A percentile compares a stretch with the other conserved stretches of the same genome.
Evolutionary conservation across 2,113 vertebrate species (phyloP).

Genomic region (Eulacestoma nigropectus): DNA sequence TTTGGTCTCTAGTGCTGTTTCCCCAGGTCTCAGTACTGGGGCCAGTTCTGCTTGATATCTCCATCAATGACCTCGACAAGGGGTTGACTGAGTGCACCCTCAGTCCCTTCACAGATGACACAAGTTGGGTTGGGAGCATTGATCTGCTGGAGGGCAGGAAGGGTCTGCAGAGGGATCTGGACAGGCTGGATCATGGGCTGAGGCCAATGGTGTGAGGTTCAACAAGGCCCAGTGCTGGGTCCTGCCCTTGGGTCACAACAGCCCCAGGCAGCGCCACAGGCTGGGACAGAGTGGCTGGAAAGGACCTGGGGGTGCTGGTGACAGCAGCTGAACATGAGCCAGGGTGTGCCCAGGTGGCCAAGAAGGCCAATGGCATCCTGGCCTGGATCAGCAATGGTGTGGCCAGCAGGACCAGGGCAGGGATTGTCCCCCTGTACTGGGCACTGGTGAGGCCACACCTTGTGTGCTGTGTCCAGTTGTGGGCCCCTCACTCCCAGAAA

Average conservation of each 20-base stretch:
- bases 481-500: not conserved
- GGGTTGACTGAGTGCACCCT: too few relatives aligned
- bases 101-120: not conserved
- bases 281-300: not conserved
- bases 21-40: not conserved
- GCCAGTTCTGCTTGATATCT: not conserved
- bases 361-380: not conserved
- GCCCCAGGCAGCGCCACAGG: not conserved
- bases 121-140: fast-evolving
- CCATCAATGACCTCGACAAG: not conserved
- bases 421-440: not conserved
- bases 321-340: not conserved
- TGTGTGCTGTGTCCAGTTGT: not conserved
- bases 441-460: not conserved
- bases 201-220: not conserved
- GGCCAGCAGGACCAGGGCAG: not conserved
- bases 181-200: not conserved
- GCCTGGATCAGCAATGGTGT: not conserved
- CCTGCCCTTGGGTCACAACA: not conserved
- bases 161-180: not conserved
- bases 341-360: not conserved
- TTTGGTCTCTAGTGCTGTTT: not conserved
- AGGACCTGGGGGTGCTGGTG: not conserved
- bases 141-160: not conserved
- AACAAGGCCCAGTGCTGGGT: not conserved